Conservation (phyloP, 2,888 invertebrate genomes). For the Acanthacorydalis orientalis region DNA sequence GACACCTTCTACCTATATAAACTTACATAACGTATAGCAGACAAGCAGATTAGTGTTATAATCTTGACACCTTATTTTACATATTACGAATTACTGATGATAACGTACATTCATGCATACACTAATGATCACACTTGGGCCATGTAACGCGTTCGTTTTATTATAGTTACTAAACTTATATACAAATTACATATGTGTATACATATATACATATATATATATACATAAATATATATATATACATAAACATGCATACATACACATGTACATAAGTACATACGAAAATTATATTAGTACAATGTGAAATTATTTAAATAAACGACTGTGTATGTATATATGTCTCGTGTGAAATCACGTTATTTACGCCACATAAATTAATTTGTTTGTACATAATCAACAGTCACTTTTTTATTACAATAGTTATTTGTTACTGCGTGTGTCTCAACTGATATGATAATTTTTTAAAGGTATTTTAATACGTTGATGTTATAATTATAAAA, state of each 20-base stretch:
- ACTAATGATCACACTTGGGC: no score
- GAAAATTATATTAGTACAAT: no score
- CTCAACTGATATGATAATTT: no score
- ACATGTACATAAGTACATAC: no score
- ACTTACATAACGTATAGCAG: neutral
- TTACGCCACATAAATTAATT: neutral
- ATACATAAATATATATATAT: neutral
- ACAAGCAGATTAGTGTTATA: neutral
- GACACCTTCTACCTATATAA: neutral
- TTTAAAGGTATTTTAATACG: no score
- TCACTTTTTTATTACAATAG: no score
- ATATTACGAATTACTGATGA: neutral
- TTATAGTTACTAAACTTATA: neutral
- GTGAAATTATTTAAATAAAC: no score
- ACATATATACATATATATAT: neutral
- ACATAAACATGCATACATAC: no score
- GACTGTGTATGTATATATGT: neutral
- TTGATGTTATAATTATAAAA: no score
- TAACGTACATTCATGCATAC: neutral
- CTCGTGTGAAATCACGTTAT: neutral
- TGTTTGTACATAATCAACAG: neutral
- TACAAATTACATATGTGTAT: neutral
- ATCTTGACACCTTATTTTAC: conserved; percentile 1
- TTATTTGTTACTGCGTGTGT: no score
- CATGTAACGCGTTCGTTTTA: no score